phyloP scores from a whole-genome alignment of 2,113 vertebrate species.

The Syrrhaptes paradoxus region DNA sequence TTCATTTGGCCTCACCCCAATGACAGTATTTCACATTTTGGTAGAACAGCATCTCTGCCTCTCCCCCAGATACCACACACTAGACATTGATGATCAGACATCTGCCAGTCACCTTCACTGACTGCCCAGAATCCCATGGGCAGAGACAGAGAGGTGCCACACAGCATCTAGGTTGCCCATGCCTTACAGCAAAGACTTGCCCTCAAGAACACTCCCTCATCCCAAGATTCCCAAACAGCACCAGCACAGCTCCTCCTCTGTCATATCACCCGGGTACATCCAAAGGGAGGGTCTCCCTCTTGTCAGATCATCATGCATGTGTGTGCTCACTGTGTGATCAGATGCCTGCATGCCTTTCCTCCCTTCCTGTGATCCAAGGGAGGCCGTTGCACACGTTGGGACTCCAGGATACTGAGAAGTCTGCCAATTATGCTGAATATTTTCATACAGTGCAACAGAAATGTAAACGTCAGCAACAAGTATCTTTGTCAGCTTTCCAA shows the following conservation, averaged over 20 bases:
- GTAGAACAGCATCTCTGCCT: neutral
- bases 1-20: fast-evolving
- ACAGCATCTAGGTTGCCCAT: neutral
- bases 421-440: constrained; percentile 22
- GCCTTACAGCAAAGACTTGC: neutral
- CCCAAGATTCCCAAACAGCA: neutral
- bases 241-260: neutral
- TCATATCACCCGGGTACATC: neutral
- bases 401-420: neutral
- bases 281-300: neutral
- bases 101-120: neutral
- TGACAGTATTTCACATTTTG: neutral
- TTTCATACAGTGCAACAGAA: constrained; percentile 45
- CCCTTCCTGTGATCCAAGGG: neutral
- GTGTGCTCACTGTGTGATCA: neutral
- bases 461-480: constrained; percentile 55
- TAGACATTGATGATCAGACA: neutral
- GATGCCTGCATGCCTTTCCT: neutral
- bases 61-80: neutral
- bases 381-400: neutral
- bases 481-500: constrained; percentile 64
- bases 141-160: neutral
- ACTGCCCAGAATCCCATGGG: neutral
- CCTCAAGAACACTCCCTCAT: neutral
- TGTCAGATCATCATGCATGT: neutral